These are phyloP conservation scores for Globodera rostochiensis DNA, from an alignment of 1,140 invertebrate species.

Conservation along the genomic window DNA sequence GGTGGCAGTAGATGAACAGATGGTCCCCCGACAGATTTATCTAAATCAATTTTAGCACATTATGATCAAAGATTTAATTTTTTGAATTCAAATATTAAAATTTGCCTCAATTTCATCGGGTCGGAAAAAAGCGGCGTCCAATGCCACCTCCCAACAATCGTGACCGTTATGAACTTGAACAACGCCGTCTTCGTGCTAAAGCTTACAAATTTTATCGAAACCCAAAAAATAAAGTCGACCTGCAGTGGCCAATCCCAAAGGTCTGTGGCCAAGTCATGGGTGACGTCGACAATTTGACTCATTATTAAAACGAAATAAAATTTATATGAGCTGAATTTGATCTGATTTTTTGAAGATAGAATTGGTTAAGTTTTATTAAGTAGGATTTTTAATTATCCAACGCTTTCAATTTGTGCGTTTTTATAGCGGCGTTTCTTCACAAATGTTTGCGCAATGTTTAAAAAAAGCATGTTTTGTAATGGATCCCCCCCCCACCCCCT, in stretches of 20 bases:
- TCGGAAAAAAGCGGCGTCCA: conserved; percentile 59
- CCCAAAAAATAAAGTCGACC: not conserved
- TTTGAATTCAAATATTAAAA: not conserved
- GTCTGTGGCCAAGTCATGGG: conserved; percentile 16
- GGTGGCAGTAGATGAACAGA: conserved; percentile 60
- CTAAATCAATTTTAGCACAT: conserved; percentile 11
- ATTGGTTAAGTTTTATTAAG: too few relatives aligned
- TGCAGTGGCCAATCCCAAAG: conserved; percentile 30
- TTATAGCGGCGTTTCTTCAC: not conserved
- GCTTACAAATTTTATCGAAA: not conserved
- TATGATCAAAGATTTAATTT: not conserved
- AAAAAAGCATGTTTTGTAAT: too few relatives aligned
- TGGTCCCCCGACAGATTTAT: conserved; percentile 58
- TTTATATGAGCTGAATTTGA: too few relatives aligned
- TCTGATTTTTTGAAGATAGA: too few relatives aligned
- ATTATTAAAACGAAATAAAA: not conserved
- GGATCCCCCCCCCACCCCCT: not conserved
- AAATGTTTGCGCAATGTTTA: not conserved
- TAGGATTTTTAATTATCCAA: too few relatives aligned
- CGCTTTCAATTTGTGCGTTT: too few relatives aligned
- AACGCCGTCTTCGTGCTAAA: conserved; percentile 42
- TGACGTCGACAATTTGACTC: conserved; percentile 11
- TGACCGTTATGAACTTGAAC: conserved; percentile 52
- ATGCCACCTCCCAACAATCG: conserved; percentile 62
- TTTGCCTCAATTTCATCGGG: conserved; percentile 62